Conservation (phyloP, 1,140 invertebrate species). For the Saccostrea echinata region DNA sequence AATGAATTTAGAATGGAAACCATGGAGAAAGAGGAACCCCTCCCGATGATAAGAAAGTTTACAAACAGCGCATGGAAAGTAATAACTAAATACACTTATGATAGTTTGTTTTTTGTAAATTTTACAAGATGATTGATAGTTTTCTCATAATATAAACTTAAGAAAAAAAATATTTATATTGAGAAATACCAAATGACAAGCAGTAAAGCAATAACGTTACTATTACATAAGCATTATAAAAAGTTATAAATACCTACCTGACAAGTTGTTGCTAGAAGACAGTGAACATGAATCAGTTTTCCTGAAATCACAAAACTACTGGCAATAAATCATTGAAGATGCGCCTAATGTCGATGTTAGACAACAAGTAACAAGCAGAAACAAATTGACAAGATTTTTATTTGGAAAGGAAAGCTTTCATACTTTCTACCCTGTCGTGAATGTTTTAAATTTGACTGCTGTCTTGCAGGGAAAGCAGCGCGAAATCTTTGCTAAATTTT, state of each 20-base stretch:
- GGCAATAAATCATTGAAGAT: slow-evolving; percentile 29
- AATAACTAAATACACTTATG: neutral
- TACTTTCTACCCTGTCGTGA: slow-evolving; percentile 55
- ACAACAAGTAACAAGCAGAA: slow-evolving; percentile 36
- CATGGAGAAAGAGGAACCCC: neutral
- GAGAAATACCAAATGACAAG: neutral
- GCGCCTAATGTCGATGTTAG: slow-evolving; percentile 41
- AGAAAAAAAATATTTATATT: neutral
- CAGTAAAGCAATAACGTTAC: too few species aligned
- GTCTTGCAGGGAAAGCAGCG: slow-evolving; percentile 53
- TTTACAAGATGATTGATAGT: neutral
- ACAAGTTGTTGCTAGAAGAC: neutral
- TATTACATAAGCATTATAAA: neutral
- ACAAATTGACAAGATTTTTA: slow-evolving; percentile 52
- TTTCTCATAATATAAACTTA: neutral
- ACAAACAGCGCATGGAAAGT: slow-evolving; percentile 11
- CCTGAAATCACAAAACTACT: neutral
- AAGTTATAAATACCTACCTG: neutral
- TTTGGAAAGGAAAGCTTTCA: slow-evolving; percentile 52
- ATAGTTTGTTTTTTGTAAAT: neutral
- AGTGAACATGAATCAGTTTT: slow-evolving; percentile 23
- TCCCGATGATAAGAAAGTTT: slow-evolving; percentile 23
- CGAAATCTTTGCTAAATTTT: slow-evolving; percentile 45
- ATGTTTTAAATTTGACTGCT: slow-evolving; percentile 49
- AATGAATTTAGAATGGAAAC: slow-evolving; percentile 3